Evolutionary conservation across 1,140 invertebrate species (phyloP).

Genomic region (Forficula auricularia): DNA sequence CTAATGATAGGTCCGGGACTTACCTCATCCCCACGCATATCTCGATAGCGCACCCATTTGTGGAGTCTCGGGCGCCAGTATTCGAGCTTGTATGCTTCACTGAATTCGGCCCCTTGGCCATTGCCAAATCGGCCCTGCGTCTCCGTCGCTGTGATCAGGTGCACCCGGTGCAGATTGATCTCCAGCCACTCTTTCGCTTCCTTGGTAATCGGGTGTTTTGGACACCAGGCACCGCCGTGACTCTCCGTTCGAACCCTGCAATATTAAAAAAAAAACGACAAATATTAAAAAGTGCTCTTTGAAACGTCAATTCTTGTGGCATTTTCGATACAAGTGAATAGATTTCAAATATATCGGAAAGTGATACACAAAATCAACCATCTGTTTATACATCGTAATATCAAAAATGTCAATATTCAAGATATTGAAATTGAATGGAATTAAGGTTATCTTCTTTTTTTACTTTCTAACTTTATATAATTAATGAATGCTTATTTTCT

Average conservation of each 20-base stretch:
- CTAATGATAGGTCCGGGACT: conserved; percentile 16
- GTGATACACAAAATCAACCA: too few relatives aligned
- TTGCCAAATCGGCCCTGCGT: conserved; percentile 76
- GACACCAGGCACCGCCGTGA: conserved; percentile 73
- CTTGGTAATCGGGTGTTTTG: conserved; percentile 48
- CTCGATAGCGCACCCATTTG: conserved; percentile 54
- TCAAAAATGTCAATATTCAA: too few relatives aligned
- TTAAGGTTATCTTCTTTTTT: too few relatives aligned
- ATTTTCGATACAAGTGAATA: background rate
- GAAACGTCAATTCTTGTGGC: background rate
- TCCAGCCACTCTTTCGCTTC: conserved; percentile 61
- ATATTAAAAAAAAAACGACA: conserved; percentile 17
- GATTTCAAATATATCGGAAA: too few relatives aligned
- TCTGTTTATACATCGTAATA: too few relatives aligned
- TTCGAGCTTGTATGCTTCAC: conserved; percentile 58
- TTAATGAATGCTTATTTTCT: too few relatives aligned
- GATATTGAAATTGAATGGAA: too few relatives aligned
- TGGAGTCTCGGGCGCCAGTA: conserved; percentile 52
- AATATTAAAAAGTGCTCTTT: background rate
- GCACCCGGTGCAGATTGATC: conserved; percentile 51
- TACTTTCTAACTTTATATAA: too few relatives aligned
- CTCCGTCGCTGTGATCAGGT: conserved; percentile 61
- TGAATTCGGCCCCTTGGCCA: conserved; percentile 61
- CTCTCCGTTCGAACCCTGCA: conserved; percentile 57
- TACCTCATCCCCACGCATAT: conserved; percentile 51